A percentile compares a stretch with the other conserved stretches of the same genome.
These are phyloP conservation scores for Diabrotica virgifera DNA, from an alignment of 1,140 invertebrate genomes.

Conservation along the genomic window DNA sequence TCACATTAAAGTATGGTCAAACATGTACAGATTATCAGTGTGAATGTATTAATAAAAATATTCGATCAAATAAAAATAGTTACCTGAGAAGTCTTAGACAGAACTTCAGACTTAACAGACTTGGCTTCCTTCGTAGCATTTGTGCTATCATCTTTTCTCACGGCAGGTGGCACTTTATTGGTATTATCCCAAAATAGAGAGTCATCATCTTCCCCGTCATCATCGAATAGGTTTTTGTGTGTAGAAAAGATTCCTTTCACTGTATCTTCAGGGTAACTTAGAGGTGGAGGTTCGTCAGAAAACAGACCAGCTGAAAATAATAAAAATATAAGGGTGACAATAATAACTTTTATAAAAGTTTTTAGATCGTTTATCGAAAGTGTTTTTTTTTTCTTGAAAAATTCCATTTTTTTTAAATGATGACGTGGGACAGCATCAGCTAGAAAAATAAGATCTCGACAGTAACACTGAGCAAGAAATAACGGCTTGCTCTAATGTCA, in stretches of 20 bases:
- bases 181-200: constrained; percentile 5
- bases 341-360: no score
- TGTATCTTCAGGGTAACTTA: constrained; percentile 44
- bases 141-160: not conserved
- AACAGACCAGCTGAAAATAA: constrained; percentile 49
- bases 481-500: no score
- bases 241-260: constrained; percentile 50
- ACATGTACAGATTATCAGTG: no score
- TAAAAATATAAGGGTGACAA: not conserved
- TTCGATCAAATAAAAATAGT: not conserved
- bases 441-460: no score
- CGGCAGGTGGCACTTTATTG: not conserved
- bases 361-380: no score
- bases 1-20: no score
- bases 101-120: not conserved
- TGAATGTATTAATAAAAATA: no score
- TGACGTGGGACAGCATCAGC: no score
- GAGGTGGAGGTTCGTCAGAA: constrained; percentile 53
- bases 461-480: no score
- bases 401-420: not conserved
- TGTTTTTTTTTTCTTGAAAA: constrained; percentile 7
- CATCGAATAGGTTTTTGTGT: constrained; percentile 43
- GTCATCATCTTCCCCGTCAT: constrained; percentile 39
- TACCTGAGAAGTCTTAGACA: constrained; percentile 8
- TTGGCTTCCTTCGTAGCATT: not conserved